Base-by-base conservation (phyloP, 2,113 vertebrate genomes). In the Leucoraja erinaceus region DNA sequence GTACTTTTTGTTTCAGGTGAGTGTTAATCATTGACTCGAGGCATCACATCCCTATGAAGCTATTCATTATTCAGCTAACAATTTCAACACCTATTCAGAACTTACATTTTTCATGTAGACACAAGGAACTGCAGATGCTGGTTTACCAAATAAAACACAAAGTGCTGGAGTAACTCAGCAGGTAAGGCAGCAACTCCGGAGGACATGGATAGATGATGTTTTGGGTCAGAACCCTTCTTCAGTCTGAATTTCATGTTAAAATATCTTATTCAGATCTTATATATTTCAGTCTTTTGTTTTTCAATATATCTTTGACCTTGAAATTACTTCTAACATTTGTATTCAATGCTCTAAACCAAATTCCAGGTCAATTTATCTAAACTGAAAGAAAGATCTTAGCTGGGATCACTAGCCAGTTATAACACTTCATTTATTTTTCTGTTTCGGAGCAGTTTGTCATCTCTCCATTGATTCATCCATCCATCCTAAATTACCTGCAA, bases 401-500 rank as follows among this genome's bases (percentile, higher is more conserved):
- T 88, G 63, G 59, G 59, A 88, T 88, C 18, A 66, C 83, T 88
- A n/a, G 61, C 63, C 83, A 63, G 59, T n/a, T 63, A 63, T 63
- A 88, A 66, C 28, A 31, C 12, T 61, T 63, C 63, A 88, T 88
- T 88, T 88, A 88, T 88, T 88, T 63, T 88, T 88, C 83, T 63
- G 83, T 88, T 88, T 88, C 63, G 63, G 83, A 33, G 28, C 59
- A 88, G 14, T 66, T 88, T 88, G 14, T 88, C 83, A 88, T 88
- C 59, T 31, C 83, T 63, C 59, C 59, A 88, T 61, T 88, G 59
- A 88, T 88, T 59, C 28, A 88, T 88, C 83, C 83, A 86, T 86
- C 83, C 83, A 88, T 88, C 28, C 14, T 88, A 88, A 88, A 88
- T 88, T 88, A 66, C 28, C 61, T 88, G 83, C 61, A 88, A 88